Evolutionary conservation across 2,888 invertebrate genomes (phyloP).

Genomic region (Gerosis bhagava): DNA sequence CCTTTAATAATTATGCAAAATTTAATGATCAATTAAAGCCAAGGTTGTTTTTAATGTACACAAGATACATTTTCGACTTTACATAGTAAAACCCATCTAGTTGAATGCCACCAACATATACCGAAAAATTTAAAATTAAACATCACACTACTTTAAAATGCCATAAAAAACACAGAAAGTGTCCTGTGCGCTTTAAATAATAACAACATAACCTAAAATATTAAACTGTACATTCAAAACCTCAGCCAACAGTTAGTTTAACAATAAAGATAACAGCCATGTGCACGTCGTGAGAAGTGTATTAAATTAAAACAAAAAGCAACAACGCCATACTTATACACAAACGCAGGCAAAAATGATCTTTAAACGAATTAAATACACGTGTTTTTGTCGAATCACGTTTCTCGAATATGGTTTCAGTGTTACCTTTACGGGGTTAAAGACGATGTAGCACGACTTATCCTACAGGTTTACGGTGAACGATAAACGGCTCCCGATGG

Average conservation of each 20-base stretch:
- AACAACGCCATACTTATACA: constrained; percentile 40
- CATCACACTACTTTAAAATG: no score
- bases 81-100: no score
- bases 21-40: no score
- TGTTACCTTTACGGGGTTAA: constrained; percentile 58
- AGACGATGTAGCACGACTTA: constrained; percentile 62
- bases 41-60: no score
- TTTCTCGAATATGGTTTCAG: constrained; percentile 41
- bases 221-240: constrained; percentile 3
- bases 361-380: constrained; percentile 33
- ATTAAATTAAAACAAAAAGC: constrained; percentile 64
- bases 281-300: constrained; percentile 48
- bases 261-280: constrained; percentile 55
- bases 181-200: no score
- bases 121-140: no score
- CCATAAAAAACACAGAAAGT: no score
- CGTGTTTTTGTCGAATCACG: constrained; percentile 41
- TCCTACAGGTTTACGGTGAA: constrained; percentile 60
- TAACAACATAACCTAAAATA: constrained; percentile 5
- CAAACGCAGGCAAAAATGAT: constrained; percentile 30
- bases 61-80: no score
- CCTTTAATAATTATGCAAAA: no score
- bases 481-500: constrained; percentile 62
- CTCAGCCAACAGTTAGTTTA: constrained; percentile 42
- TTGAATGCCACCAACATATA: no score